Conservation (phyloP, 2,113 vertebrate genomes). For the Nerophis lumbriciformis region DNA sequence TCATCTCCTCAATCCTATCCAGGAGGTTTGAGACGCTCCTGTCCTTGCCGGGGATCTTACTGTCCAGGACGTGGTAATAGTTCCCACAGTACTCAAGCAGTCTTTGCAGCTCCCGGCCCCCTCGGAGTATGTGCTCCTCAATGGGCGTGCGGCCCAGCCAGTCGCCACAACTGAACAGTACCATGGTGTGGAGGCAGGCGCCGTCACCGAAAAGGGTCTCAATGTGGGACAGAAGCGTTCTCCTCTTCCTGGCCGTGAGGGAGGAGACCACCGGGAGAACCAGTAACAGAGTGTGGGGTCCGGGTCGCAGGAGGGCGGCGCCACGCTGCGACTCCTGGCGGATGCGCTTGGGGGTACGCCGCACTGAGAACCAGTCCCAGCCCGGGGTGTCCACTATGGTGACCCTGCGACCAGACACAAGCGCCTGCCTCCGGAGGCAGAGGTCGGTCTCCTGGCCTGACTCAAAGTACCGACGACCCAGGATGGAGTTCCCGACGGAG, state of each 20-base stretch:
- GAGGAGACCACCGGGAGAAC: constrained; percentile 72
- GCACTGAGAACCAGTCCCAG: constrained; percentile 74
- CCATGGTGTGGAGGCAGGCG: constrained; percentile 69
- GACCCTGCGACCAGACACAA: constrained; percentile 65
- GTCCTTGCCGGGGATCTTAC: constrained; percentile 65
- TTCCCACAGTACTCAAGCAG: constrained; percentile 71
- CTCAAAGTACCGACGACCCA: constrained; percentile 68
- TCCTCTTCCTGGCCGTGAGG: constrained; percentile 67
- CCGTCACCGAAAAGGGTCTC: constrained; percentile 68
- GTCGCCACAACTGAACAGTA: constrained; percentile 74
- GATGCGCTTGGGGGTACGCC: constrained; percentile 63
- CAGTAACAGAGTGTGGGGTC: constrained; percentile 71
- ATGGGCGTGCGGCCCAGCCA: constrained; percentile 72
- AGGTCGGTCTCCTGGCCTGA: constrained; percentile 66
- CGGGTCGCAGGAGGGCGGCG: constrained; percentile 66
- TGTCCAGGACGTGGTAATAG: constrained; percentile 74
- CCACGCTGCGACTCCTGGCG: constrained; percentile 68
- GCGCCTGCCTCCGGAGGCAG: constrained; percentile 64
- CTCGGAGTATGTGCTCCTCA: constrained; percentile 71
- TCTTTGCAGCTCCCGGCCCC: constrained; percentile 67
- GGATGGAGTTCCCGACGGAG: constrained; percentile 70
- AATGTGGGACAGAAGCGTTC: constrained; percentile 68
- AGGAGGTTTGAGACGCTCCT: constrained; percentile 64
- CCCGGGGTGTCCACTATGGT: constrained; percentile 74
- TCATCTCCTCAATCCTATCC: constrained; percentile 74